Base-by-base conservation (phyloP, 2,797 vertebrate genomes). In the Lagocephalus sceleratus region DNA sequence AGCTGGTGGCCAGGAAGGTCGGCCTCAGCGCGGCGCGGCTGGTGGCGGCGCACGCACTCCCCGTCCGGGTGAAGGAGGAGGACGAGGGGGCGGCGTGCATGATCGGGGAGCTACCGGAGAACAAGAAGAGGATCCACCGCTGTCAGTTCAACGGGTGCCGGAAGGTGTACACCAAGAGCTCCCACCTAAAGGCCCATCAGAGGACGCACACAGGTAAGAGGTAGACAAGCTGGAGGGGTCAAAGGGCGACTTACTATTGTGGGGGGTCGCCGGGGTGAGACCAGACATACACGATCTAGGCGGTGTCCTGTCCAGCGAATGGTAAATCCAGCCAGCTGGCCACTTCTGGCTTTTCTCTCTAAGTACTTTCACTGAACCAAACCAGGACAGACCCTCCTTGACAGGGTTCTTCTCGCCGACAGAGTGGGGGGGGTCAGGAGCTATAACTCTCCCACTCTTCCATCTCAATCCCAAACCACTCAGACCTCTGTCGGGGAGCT, bases 131-230 rank as follows among this genome's bases (percentile, higher is more conserved):
- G 75, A 95, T 99, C 79, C 97, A 99, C 78, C 95, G 97, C 47
- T 99, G 97, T 76, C 97, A 98, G 49, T 99, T 99, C 87, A 99
- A 98, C 39, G 97, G 97, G 76, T 99, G 97, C 88, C 92, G 97
- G 80, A 99, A 99, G 87, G 97, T 99, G 78, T 99, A 99, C 87
- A 99, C 96, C 88, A 99, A 99, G 92, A 99, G 97, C 85, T 99
- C 96, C 79, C 96, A 99, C 87, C 88, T 99, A 86, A 98, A 98
- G 88, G 96, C 96, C 76, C 97, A 99, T 84, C 97, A 98, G 92
- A 95, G 97, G 88, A 99, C 97, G 78, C 96, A 99, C 80, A 99
- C 97, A 92, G 97, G 96, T 98, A 90, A 86, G 89, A 51, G 9
- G 17, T 5, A 22, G 6, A 19, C 3, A 25, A 0, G 19, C 7